phyloP scores from a whole-genome alignment of 2,113 vertebrate genomes.

The Halichoerus grypus region DNA sequence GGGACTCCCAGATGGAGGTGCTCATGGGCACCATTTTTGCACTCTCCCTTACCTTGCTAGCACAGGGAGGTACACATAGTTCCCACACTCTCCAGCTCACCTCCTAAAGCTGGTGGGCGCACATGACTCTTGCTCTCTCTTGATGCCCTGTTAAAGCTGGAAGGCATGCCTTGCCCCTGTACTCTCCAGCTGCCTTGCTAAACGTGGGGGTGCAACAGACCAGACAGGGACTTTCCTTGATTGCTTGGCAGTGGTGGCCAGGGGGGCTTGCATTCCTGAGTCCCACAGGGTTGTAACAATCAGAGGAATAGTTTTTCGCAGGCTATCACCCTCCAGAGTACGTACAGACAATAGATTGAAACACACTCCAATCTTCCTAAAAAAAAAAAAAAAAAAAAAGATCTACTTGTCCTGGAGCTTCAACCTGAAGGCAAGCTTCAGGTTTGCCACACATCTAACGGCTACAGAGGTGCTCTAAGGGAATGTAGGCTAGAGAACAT shows the following conservation, averaged over 20 bases:
- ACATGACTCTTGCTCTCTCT: neutral
- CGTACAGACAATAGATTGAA: neutral
- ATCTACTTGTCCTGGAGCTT: neutral
- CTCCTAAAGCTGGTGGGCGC: neutral
- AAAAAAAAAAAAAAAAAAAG: neutral
- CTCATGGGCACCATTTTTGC: neutral
- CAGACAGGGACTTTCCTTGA: neutral
- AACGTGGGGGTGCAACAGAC: neutral
- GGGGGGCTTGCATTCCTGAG: neutral
- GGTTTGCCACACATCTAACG: neutral
- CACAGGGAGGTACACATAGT: neutral
- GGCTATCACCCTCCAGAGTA: neutral
- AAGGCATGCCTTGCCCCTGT: neutral
- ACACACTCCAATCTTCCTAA: neutral
- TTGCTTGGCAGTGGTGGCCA: neutral
- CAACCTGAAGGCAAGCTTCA: neutral
- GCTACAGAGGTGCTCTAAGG: neutral
- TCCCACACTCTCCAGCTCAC: neutral
- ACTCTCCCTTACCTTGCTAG: neutral
- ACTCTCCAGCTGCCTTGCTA: neutral
- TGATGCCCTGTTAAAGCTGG: neutral
- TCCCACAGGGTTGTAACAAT: neutral
- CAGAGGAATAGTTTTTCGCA: neutral
- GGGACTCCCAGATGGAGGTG: neutral
- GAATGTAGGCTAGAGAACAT: neutral